A percentile compares a stretch with the other conserved stretches of the same genome.
phyloP scores from a whole-genome alignment of 1,140 invertebrate species.

The Tetragnatha versicolor region DNA sequence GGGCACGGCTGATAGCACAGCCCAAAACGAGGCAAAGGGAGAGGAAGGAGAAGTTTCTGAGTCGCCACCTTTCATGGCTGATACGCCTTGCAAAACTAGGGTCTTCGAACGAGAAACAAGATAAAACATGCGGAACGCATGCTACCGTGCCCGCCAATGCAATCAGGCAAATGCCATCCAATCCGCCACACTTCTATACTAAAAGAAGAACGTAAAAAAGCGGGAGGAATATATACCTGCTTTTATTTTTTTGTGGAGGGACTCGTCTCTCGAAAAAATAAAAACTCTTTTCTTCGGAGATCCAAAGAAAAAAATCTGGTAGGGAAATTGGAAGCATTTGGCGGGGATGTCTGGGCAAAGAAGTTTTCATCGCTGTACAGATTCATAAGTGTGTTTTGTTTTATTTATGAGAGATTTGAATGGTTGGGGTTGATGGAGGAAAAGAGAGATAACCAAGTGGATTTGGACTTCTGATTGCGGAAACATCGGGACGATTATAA shows the following conservation, averaged over 20 bases:
- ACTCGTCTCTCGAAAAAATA: too few species aligned
- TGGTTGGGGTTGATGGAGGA: too few species aligned
- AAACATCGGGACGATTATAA: too few species aligned
- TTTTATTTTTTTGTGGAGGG: not conserved
- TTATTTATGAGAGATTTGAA: too few species aligned
- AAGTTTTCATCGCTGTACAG: too few species aligned
- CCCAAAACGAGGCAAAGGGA: not conserved
- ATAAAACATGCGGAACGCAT: constrained; percentile 30
- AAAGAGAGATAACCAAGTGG: too few species aligned
- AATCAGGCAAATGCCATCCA: constrained; percentile 47
- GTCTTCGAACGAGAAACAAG: not conserved
- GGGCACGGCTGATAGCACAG: constrained; percentile 16
- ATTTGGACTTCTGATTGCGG: too few species aligned
- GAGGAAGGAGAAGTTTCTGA: constrained; percentile 9
- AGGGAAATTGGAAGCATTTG: too few species aligned
- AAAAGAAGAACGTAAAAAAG: not conserved
- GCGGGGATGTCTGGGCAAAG: too few species aligned
- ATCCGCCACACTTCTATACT: constrained; percentile 22
- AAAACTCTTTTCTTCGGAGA: constrained; percentile 14
- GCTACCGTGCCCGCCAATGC: constrained; percentile 23
- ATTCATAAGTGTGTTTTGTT: too few species aligned
- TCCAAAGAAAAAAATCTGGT: too few species aligned
- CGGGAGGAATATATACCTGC: not conserved
- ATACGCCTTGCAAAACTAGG: constrained; percentile 23
- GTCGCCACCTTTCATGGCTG: constrained; percentile 21